phyloP scores from a whole-genome alignment of 2,113 vertebrate species.

The Prionailurus viverrinus region DNA sequence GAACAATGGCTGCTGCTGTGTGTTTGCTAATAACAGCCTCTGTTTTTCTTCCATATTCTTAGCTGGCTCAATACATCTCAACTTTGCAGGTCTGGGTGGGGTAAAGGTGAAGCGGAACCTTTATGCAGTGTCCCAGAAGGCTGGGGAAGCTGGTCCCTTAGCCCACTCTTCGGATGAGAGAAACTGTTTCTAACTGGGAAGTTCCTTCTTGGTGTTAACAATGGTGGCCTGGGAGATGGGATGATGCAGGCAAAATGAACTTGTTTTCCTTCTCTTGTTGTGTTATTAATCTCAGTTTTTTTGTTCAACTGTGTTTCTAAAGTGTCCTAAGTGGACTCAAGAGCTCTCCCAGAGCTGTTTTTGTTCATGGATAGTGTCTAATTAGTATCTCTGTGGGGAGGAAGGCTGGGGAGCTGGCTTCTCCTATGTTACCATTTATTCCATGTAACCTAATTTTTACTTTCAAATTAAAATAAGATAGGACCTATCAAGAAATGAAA shows the following conservation, averaged over 20 bases:
- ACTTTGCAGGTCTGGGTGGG: neutral
- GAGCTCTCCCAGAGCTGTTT: neutral
- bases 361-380: neutral
- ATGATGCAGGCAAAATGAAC: neutral
- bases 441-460: neutral
- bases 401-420: neutral
- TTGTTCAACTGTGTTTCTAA: neutral
- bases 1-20: neutral
- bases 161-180: neutral
- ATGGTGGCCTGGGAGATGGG: neutral
- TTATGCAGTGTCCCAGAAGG: neutral
- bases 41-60: neutral
- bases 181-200: neutral
- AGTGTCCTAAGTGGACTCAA: neutral
- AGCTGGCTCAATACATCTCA: neutral
- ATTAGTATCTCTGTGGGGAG: neutral
- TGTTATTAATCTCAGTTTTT: neutral
- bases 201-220: neutral
- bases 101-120: neutral
- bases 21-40: neutral
- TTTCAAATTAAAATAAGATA: constrained; percentile 39
- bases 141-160: neutral
- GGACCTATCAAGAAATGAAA: neutral
- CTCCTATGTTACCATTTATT: neutral
- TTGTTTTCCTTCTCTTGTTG: neutral